Evolutionary conservation across 1,140 invertebrate genomes (phyloP).

Genomic region (Hirudo medicinalis): DNA sequence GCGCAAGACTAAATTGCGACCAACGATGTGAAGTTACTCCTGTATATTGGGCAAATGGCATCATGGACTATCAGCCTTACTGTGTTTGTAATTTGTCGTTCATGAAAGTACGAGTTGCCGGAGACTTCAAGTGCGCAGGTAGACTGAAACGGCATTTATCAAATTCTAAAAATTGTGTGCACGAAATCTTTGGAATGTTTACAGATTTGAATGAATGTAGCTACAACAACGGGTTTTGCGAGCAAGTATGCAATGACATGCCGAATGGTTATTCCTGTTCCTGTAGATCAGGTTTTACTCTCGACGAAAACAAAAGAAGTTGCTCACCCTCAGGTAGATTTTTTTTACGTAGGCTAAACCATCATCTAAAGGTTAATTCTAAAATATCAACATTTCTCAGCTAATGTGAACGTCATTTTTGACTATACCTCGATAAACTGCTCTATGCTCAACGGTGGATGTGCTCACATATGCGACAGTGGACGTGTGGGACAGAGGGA

Average conservation of each 20-base stretch:
- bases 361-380: too few relatives aligned
- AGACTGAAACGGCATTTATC: neutral
- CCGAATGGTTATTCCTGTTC: constrained; percentile 8
- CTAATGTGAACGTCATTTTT: neutral
- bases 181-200: neutral
- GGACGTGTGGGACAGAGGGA: neutral
- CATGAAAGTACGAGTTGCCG: constrained; percentile 17
- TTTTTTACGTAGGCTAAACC: neutral
- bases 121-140: constrained; percentile 14
- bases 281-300: constrained; percentile 8
- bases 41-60: neutral
- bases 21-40: constrained; percentile 14
- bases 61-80: constrained; percentile 10
- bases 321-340: neutral
- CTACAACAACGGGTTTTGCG: constrained; percentile 18
- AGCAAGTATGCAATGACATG: constrained; percentile 11
- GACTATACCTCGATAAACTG: constrained; percentile 4
- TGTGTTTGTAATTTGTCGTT: constrained; percentile 14
- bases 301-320: constrained; percentile 11
- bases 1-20: constrained; percentile 12
- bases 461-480: neutral
- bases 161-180: neutral
- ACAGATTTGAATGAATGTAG: constrained; percentile 15
- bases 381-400: neutral
- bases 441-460: neutral